A percentile compares a stretch with the other conserved stretches of the same genome.
Evolutionary conservation across 1,140 invertebrate genomes (phyloP).

Genomic region (Idris sp.): DNA sequence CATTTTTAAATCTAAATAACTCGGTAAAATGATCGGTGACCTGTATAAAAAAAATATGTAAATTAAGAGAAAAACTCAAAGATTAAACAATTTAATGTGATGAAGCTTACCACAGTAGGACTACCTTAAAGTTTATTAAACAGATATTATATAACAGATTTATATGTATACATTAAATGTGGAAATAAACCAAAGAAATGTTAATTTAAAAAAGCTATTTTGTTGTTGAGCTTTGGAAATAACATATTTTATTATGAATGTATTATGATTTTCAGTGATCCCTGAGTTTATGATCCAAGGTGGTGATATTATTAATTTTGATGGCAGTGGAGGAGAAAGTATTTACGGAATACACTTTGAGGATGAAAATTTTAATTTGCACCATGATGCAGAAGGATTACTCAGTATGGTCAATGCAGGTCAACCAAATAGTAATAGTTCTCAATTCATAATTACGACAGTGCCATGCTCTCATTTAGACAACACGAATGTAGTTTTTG

Average conservation of each 20-base stretch:
- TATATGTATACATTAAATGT: too few species aligned
- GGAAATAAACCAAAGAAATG: too few species aligned
- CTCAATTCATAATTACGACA: constrained; percentile 96
- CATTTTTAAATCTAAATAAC: too few species aligned
- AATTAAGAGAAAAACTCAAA: too few species aligned
- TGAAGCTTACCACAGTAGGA: too few species aligned
- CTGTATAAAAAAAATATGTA: too few species aligned
- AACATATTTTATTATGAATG: constrained; percentile 1
- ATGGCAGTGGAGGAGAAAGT: constrained; percentile 94
- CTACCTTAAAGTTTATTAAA: too few species aligned
- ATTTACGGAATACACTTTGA: constrained; percentile 94
- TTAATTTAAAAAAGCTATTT: too few species aligned
- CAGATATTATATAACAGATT: too few species aligned
- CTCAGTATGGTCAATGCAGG: constrained; percentile 96
- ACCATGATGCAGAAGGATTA: constrained; percentile 83
- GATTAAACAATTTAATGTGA: too few species aligned
- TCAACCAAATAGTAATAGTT: constrained; percentile 90
- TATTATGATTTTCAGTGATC: constrained; percentile 79
- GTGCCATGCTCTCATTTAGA: constrained; percentile 91
- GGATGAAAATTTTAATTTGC: constrained; percentile 90
- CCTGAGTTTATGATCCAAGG: constrained; percentile 90
- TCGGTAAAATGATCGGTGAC: too few species aligned
- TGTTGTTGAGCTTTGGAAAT: too few species aligned
- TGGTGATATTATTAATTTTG: constrained; percentile 88
- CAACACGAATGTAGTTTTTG: constrained; percentile 94